These are phyloP conservation scores for Epizoanthus ramosus DNA, from an alignment of 92 coral and sea anemone genomes.

Conservation along the genomic window DNA sequence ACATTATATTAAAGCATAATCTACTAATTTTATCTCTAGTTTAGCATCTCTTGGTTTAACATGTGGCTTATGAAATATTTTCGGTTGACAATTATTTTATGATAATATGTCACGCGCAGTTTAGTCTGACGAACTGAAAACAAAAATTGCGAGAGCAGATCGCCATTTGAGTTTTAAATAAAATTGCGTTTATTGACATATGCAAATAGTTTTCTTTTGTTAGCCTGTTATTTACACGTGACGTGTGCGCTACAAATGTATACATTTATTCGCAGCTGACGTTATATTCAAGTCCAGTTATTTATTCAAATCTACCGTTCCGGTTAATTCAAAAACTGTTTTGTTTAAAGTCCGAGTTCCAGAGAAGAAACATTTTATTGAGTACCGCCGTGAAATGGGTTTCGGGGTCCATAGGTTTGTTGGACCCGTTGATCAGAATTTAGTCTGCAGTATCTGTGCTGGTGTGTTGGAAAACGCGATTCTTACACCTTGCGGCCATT, in stretches of 20 bases:
- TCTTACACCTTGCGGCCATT: conserved; percentile 95
- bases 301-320: not conserved
- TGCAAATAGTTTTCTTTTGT: conserved; percentile 60
- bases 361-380: not conserved
- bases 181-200: conserved; percentile 60
- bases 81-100: not conserved
- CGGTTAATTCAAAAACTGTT: not conserved
- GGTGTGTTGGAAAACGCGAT: conserved; percentile 93
- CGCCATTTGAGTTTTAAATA: conserved; percentile 37
- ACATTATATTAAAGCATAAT: not conserved
- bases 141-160: conserved; percentile 7
- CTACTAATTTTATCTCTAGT: too few relatives aligned
- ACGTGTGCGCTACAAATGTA: conserved; percentile 53
- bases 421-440: conserved; percentile 86
- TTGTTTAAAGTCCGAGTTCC: not conserved
- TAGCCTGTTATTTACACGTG: conserved; percentile 57
- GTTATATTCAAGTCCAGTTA: conserved; percentile 9
- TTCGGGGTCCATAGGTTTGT: conserved; percentile 85
- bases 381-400: conserved; percentile 68
- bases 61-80: not conserved
- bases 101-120: conserved; percentile 7
- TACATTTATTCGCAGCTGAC: conserved; percentile 65
- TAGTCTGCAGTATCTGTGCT: conserved; percentile 94
- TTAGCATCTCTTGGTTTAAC: too few relatives aligned
- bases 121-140: conserved; percentile 2